Evolutionary conservation across 2,113 vertebrate genomes (phyloP).

Genomic region (Eptatretus burgeri): DNA sequence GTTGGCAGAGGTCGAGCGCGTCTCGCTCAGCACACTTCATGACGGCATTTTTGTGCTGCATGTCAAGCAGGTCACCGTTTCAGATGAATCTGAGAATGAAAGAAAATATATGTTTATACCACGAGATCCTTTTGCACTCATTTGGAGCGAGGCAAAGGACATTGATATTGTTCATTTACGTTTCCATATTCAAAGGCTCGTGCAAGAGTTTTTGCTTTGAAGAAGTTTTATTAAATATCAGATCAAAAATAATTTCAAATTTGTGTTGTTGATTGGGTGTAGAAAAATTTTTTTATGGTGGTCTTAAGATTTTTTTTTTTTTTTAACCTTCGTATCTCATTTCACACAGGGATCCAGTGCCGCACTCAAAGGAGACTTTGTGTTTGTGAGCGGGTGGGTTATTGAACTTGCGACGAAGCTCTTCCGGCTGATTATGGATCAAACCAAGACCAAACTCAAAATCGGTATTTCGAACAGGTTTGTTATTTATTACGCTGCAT

Average conservation of each 20-base stretch:
- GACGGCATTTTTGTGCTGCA: constrained; percentile 25
- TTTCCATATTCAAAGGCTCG: no score
- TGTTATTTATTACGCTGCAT: constrained; percentile 8
- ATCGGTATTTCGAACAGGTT: constrained; percentile 22
- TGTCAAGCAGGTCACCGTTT: constrained; percentile 19
- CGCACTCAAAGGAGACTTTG: constrained; percentile 20
- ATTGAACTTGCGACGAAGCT: constrained; percentile 22
- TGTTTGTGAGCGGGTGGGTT: constrained; percentile 22
- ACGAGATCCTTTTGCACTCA: no score
- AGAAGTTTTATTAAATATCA: neutral
- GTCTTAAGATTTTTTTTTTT: neutral
- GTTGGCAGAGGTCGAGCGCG: constrained; percentile 14
- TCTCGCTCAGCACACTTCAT: constrained; percentile 19
- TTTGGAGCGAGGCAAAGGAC: no score
- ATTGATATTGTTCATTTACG: no score
- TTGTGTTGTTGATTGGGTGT: no score
- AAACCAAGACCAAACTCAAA: constrained; percentile 13
- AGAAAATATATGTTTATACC: no score
- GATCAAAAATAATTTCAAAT: neutral
- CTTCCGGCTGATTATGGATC: constrained; percentile 15
- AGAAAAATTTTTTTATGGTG: neutral
- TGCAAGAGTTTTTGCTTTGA: no score
- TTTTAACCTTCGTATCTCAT: neutral
- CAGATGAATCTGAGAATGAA: no score
- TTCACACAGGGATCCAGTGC: constrained; percentile 12